Base-by-base conservation (phyloP, 1,140 invertebrate species). In the Lethocerus indicus region DNA sequence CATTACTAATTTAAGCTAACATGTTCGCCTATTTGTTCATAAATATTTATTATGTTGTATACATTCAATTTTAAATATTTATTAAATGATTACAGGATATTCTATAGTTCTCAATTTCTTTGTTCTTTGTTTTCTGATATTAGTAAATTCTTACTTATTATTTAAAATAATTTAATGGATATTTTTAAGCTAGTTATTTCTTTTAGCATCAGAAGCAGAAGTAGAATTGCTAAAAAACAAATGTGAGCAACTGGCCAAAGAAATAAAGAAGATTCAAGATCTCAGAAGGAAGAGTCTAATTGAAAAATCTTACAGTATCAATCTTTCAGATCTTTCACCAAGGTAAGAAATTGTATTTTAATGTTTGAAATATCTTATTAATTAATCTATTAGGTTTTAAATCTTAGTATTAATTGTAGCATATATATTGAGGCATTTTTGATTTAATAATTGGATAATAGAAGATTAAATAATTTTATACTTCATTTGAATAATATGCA, bases 241-340 rank as follows among this genome's bases (percentile, higher is more conserved):
- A 23, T 58, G 56, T 55, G 58, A 58, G 35, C 53, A 54, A 25
- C 28, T 59, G 42, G 45, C 56, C 21, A 25, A 28, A 49, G 57
- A 58, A 49, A 16, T 49, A 49, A 36, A 42, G 24, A 42, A 42
- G 43, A 49, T 21, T 23, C 25, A 39, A 12, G 28, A 36, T 7
- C 14, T 35, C 7, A 47, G 14, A 36, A 16, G 5, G 16, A 41
- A 42, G 14, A n/a, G n/a, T n/a, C n/a, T n/a, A n/a, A n/a, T n/a
- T n/a, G n/a, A n/a, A n/a, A n/a, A n/a, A n/a, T n/a, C n/a, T n/a
- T n/a, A n/a, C n/a, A n/a, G n/a, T n/a, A n/a, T n/a, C n/a, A n/a
- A n/a, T n/a, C n/a, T n/a, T n/a, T n/a, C n/a, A n/a, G n/a, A n/a
- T n/a, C n/a, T n/a, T n/a, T n/a, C n/a, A n/a, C n/a, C n/a, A n/a